phyloP scores from a whole-genome alignment of 2,888 invertebrate genomes.

The Ophion slaviceki region DNA sequence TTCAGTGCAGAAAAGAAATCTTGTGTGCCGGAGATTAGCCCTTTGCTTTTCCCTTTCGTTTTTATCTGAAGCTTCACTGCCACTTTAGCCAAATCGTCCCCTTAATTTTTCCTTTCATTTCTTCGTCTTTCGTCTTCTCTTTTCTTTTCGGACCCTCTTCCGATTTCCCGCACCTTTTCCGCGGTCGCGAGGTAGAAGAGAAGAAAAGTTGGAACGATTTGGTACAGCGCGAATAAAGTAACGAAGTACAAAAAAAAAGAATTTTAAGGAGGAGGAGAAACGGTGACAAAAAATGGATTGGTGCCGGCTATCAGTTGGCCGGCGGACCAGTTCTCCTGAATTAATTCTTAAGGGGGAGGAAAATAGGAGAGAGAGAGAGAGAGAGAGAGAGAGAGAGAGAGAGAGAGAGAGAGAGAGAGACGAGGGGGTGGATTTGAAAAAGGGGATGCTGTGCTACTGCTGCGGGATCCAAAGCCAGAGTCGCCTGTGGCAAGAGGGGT shows the following conservation, averaged over 20 bases:
- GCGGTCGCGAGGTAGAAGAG: slow-evolving; percentile 73
- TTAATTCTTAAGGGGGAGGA: slow-evolving; percentile 82
- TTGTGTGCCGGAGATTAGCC: slow-evolving; percentile 72
- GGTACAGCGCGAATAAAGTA: slow-evolving; percentile 42
- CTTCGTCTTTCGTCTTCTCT: slow-evolving; percentile 43
- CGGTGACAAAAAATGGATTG: slow-evolving; percentile 67
- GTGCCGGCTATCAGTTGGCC: slow-evolving; percentile 78
- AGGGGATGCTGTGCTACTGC: slow-evolving; percentile 58
- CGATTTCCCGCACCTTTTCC: slow-evolving; percentile 35
- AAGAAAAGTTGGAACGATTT: slow-evolving; percentile 71
- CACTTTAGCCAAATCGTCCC: slow-evolving; percentile 54
- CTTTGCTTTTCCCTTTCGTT: slow-evolving; percentile 71
- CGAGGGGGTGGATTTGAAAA: slow-evolving; percentile 68
- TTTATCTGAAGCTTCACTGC: slow-evolving; percentile 60
- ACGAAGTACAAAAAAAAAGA: slow-evolving; percentile 43
- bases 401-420: slow-evolving; percentile 22
- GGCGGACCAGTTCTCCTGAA: slow-evolving; percentile 82
- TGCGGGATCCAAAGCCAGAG: slow-evolving; percentile 61
- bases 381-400: not conserved
- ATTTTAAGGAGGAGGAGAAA: slow-evolving; percentile 38
- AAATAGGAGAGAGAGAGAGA: slow-evolving; percentile 10
- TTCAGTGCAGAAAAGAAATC: slow-evolving; percentile 56
- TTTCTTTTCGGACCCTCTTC: slow-evolving; percentile 28
- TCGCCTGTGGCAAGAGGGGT: slow-evolving; percentile 75
- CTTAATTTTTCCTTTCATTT: slow-evolving; percentile 44